These are phyloP conservation scores for Drosophila tsacasi DNA, from an alignment of 1,140 invertebrate species.

Conservation along the genomic window DNA sequence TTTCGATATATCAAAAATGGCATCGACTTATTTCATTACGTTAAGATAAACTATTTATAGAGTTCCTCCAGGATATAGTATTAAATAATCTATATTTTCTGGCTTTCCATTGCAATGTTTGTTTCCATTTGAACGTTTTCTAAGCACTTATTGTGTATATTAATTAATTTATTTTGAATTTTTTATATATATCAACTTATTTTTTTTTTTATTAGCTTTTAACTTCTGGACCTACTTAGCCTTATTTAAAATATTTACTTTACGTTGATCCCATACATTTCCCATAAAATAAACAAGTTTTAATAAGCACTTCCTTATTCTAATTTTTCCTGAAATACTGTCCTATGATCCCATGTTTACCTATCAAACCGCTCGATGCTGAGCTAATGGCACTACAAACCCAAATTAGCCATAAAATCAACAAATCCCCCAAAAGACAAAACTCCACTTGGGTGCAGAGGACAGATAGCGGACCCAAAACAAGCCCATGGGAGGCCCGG, in stretches of 20 bases:
- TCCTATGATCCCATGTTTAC: slow-evolving; percentile 5
- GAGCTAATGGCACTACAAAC: slow-evolving; percentile 49
- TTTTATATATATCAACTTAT: not conserved
- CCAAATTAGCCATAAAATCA: slow-evolving; percentile 72
- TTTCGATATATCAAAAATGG: not conserved
- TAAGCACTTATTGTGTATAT: not conserved
- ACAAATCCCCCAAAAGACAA: slow-evolving; percentile 31
- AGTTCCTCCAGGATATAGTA: too few species aligned
- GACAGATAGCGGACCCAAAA: slow-evolving; percentile 38
- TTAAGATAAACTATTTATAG: too few species aligned
- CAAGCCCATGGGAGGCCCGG: slow-evolving; percentile 39
- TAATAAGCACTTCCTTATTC: not conserved
- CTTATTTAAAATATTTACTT: not conserved
- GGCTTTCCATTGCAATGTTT: not conserved
- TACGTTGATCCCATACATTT: not conserved
- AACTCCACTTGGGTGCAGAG: slow-evolving; percentile 49
- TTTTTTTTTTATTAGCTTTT: not conserved
- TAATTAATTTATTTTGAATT: not conserved
- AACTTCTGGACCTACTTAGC: not conserved
- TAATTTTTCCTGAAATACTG: not conserved
- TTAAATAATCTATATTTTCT: too few species aligned
- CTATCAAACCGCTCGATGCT: slow-evolving; percentile 28
- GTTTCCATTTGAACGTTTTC: not conserved
- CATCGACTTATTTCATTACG: not conserved
- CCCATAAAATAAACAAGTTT: not conserved